Evolutionary conservation across 2,797 vertebrate species (phyloP), one percentile per base, ranked within the genome.

Genomic region (Crenichthys baileyi): DNA sequence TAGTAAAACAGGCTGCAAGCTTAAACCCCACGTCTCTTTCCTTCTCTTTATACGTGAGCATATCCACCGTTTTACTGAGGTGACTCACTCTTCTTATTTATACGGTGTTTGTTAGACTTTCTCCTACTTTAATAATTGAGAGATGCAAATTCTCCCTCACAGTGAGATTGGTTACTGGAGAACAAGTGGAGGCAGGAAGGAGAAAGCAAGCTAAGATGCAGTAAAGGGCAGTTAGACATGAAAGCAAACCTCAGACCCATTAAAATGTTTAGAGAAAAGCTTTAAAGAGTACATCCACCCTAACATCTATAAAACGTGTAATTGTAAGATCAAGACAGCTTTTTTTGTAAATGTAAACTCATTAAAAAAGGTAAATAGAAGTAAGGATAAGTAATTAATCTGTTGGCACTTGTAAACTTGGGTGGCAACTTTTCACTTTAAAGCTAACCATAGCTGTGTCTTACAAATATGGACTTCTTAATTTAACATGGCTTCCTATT

Each of bases 391-490:
- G 82, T 86, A 83, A 88, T 84, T 53, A 83, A 87, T 83, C 75
- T 90, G 83, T 93, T 94, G 93, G 93, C 87, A 92, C 81, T 65
- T 78, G 87, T 84, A 85, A 89, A 79, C 79, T 78, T 82, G 78
- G 83, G 85, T 87, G 80, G 88, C 83, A 88, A 80, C 87, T 86
- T 77, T 88, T 91, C 88, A 89, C 90, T 88, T 86, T 46, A 78
- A 70, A 73, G 87, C 76, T 68, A 83, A 81, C 89, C 79, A 92
- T 89, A 91, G 81, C 72, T 79, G 79, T 78, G 76, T 81, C 70
- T 76, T 41, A 71, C 76, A 78, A 82, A 70, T 65, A 8, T 11
- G 13, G 68, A 53, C 78, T 77, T 81, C 81, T 88, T 84, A 73
- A 78, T 88, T 55, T 83, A 79, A 79, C 76, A 13, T 36, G 41